These are phyloP conservation scores for Candoia aspera DNA, from an alignment of 2,113 vertebrate species.

Conservation along the genomic window DNA sequence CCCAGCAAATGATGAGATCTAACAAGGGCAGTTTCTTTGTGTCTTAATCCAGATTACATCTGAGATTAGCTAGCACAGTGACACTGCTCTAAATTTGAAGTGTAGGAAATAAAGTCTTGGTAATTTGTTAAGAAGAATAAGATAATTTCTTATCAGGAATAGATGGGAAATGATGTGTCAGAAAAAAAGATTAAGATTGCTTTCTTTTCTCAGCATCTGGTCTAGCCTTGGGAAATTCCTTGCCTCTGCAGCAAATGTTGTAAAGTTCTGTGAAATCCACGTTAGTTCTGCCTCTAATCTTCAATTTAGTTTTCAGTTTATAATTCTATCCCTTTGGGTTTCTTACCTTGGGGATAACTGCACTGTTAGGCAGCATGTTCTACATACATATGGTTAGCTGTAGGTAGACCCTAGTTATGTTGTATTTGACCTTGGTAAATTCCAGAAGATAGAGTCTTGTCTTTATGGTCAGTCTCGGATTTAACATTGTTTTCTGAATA, in stretches of 20 bases:
- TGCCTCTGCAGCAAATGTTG: background rate
- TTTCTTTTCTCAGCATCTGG: background rate
- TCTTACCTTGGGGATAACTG: background rate
- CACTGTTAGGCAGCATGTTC: background rate
- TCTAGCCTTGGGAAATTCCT: slow-evolving; percentile 5
- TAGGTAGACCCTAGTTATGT: background rate
- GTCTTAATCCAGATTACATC: background rate
- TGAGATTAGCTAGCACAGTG: background rate
- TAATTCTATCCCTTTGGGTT: background rate
- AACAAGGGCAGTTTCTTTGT: background rate
- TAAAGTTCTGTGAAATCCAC: background rate
- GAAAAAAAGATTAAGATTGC: background rate
- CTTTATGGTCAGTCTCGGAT: background rate
- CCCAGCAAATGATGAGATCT: background rate
- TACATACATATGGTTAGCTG: background rate
- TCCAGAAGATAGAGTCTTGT: background rate
- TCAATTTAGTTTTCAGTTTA: slow-evolving; percentile 15
- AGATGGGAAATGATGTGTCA: background rate
- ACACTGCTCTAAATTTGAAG: background rate
- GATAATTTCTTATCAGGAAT: slow-evolving; percentile 3
- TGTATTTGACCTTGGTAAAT: slow-evolving; percentile 2
- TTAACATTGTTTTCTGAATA: background rate
- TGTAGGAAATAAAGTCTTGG: background rate
- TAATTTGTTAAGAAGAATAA: slow-evolving; percentile 10
- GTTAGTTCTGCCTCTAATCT: slow-evolving; percentile 2